These are phyloP conservation scores for Micromys minutus DNA, from an alignment of 2,113 vertebrate genomes.

Conservation along the genomic window DNA sequence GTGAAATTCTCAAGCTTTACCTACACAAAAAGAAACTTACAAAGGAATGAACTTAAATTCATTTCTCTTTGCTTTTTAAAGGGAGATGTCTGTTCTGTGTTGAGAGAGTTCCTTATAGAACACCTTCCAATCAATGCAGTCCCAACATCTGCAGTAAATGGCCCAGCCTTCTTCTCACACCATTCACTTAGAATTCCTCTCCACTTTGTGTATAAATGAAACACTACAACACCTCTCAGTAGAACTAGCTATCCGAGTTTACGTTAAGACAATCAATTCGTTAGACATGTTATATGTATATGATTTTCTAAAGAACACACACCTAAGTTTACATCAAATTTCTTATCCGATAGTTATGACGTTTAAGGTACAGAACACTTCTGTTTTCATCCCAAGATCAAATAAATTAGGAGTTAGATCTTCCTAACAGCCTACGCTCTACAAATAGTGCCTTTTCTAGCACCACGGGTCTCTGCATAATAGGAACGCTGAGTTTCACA, in stretches of 20 bases:
- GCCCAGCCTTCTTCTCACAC: neutral
- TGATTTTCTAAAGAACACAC: neutral
- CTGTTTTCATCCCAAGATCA: conserved; percentile 43
- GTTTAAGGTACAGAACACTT: neutral
- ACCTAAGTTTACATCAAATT: conserved; percentile 24
- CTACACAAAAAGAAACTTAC: neutral
- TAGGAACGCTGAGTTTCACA: neutral
- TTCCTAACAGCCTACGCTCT: neutral
- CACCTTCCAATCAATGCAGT: neutral
- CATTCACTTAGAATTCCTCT: neutral
- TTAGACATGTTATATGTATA: neutral
- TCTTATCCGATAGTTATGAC: conserved; percentile 16
- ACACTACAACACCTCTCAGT: neutral
- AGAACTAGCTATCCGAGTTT: neutral
- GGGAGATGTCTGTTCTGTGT: neutral
- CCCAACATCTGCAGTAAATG: neutral
- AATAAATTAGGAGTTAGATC: neutral
- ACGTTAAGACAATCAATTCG: neutral
- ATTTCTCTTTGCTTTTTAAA: conserved; percentile 11
- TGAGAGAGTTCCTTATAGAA: neutral
- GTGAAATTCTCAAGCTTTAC: neutral
- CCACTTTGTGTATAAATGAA: neutral
- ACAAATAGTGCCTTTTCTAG: neutral
- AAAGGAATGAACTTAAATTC: conserved; percentile 24
- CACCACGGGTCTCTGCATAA: neutral